phyloP scores from a whole-genome alignment of 1,140 invertebrate species.

The Temnothorax curvispinosus region DNA sequence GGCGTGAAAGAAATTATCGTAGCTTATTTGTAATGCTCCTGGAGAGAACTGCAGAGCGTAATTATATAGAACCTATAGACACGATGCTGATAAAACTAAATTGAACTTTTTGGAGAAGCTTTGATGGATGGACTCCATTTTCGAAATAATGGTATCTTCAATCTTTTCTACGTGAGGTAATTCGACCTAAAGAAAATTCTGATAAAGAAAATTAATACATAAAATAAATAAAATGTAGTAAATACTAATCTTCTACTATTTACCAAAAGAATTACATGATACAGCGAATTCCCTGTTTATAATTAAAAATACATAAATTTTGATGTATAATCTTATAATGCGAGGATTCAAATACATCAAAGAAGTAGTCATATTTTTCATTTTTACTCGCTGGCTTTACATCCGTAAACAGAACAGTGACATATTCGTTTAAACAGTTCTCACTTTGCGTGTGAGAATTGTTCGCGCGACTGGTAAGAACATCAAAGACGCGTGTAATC shows the following conservation, averaged over 20 bases:
- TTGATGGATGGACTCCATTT: not conserved
- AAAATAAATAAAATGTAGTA: not conserved
- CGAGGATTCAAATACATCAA: not conserved
- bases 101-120: not conserved
- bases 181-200: not conserved
- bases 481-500: not conserved
- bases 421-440: not conserved
- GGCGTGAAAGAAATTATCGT: constrained; percentile 20
- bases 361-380: not conserved
- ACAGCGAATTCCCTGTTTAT: not conserved
- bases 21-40: not conserved
- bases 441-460: not conserved
- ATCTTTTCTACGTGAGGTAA: not conserved
- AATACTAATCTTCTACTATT: not conserved
- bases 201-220: not conserved
- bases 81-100: constrained; percentile 1
- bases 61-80: not conserved
- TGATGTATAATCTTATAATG: not conserved
- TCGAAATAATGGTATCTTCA: not conserved
- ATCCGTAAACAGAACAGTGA: constrained; percentile 36
- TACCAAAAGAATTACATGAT: not conserved
- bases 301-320: not conserved
- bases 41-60: not conserved
- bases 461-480: constrained; percentile 38
- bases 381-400: constrained; percentile 13